These are phyloP conservation scores for Eupleurogrammus muticus DNA, from an alignment of 2,797 vertebrate genomes.

Conservation along the genomic window DNA sequence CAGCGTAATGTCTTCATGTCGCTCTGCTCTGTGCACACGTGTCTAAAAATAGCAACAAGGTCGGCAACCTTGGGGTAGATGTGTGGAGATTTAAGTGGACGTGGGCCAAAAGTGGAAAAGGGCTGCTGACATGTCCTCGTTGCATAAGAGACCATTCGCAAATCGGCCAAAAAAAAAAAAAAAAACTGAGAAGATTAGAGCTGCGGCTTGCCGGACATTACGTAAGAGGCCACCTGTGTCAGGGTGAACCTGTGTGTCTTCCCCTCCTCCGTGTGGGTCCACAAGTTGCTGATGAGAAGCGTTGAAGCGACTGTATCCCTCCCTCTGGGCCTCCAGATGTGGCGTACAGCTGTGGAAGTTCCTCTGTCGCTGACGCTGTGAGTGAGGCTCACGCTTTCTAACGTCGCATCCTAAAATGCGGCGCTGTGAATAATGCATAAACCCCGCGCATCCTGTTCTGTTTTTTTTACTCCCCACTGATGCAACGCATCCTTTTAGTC, in stretches of 20 bases:
- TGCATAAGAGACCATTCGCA: slow-evolving; percentile 56
- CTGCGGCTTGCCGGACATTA: slow-evolving; percentile 22
- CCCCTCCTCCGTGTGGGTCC: background rate
- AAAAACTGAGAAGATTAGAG: slow-evolving; percentile 42
- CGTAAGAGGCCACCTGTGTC: slow-evolving; percentile 21
- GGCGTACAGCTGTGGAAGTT: background rate
- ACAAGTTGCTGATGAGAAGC: background rate
- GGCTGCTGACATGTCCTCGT: slow-evolving; percentile 48
- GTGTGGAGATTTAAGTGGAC: slow-evolving; percentile 53
- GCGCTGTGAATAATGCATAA: background rate
- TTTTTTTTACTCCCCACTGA: slow-evolving; percentile 14
- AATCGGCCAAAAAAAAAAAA: too few relatives aligned
- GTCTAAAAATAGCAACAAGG: slow-evolving; percentile 57
- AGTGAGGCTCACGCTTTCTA: too few relatives aligned
- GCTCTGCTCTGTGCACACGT: slow-evolving; percentile 1
- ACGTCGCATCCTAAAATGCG: background rate
- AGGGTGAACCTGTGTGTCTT: slow-evolving; percentile 6
- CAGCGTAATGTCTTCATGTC: slow-evolving; percentile 15
- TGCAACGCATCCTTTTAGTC: background rate
- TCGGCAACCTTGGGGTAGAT: slow-evolving; percentile 48
- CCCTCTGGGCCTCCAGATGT: background rate
- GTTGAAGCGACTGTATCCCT: background rate
- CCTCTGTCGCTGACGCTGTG: too few relatives aligned
- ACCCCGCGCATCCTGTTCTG: background rate
- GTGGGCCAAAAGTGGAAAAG: slow-evolving; percentile 52